These are phyloP conservation scores for Drepana falcataria DNA, from an alignment of 2,888 invertebrate species.

Conservation along the genomic window DNA sequence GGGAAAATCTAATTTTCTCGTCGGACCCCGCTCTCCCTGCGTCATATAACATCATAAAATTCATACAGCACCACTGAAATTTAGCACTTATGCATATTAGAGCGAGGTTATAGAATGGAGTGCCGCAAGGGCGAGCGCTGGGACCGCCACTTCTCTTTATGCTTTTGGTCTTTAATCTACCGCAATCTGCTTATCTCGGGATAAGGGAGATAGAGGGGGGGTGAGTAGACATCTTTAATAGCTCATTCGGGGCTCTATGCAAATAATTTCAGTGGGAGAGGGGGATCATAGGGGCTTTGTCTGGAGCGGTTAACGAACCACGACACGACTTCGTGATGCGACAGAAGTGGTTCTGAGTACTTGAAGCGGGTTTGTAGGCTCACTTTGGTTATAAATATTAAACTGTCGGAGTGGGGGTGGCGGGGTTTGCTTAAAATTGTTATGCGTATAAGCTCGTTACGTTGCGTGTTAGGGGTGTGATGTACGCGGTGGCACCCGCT, in stretches of 20 bases:
- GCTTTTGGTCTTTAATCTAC: constrained; percentile 77
- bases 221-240: constrained; percentile 74
- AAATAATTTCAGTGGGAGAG: constrained; percentile 70
- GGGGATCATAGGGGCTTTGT: constrained; percentile 76
- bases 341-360: constrained; percentile 64
- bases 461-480: constrained; percentile 15
- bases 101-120: constrained; percentile 55
- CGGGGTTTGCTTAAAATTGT: constrained; percentile 16
- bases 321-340: constrained; percentile 67
- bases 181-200: constrained; percentile 74
- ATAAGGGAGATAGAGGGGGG: constrained; percentile 48
- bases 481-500: constrained; percentile 9
- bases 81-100: constrained; percentile 63
- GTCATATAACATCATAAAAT: constrained; percentile 64
- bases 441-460: constrained; percentile 4
- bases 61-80: constrained; percentile 50
- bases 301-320: constrained; percentile 73
- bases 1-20: constrained; percentile 75
- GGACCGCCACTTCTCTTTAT: constrained; percentile 57
- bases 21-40: constrained; percentile 53
- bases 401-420: constrained; percentile 44
- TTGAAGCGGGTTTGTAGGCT: constrained; percentile 63
- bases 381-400: constrained; percentile 71
- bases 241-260: constrained; percentile 78
- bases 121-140: constrained; percentile 39